Percentiles rank a stretch among this genome's conserved stretches.
Evolutionary conservation across 2,888 invertebrate species (phyloP).

Genomic region (Tetramorium bicarinatum): DNA sequence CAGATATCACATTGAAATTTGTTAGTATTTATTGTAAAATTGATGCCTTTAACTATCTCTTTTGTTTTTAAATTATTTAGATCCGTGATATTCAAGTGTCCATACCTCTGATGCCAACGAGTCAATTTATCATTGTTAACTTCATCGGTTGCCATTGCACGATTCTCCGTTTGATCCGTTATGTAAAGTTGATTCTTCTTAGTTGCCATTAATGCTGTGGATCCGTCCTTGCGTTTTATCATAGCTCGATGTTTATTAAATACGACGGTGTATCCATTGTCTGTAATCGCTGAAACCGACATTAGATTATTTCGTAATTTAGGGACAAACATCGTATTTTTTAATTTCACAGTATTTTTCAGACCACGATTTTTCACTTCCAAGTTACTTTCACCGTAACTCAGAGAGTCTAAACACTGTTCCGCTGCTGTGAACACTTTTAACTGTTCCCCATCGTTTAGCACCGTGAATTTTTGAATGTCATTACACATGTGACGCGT

Average conservation of each 20-base stretch:
- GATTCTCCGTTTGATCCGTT: background rate
- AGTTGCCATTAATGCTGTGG: constrained; percentile 5
- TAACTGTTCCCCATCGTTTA: background rate
- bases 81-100: constrained; percentile 62
- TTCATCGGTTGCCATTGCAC: background rate
- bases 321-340: constrained; percentile 71
- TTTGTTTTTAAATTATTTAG: constrained; percentile 58
- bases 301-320: constrained; percentile 72
- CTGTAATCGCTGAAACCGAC: constrained; percentile 72
- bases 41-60: constrained; percentile 63
- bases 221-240: constrained; percentile 64
- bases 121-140: constrained; percentile 19
- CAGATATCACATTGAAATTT: constrained; percentile 56
- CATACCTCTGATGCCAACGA: constrained; percentile 65
- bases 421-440: constrained; percentile 44
- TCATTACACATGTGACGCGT: no score
- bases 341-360: constrained; percentile 58
- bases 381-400: constrained; percentile 18
- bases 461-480: background rate
- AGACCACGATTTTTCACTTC: no score
- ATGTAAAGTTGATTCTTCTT: background rate
- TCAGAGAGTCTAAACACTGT: constrained; percentile 27
- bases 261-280: constrained; percentile 70
- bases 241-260: constrained; percentile 66
- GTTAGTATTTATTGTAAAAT: constrained; percentile 29